phyloP scores from a whole-genome alignment of 2,797 vertebrate species.

The Hydrocynus forskahlii region DNA sequence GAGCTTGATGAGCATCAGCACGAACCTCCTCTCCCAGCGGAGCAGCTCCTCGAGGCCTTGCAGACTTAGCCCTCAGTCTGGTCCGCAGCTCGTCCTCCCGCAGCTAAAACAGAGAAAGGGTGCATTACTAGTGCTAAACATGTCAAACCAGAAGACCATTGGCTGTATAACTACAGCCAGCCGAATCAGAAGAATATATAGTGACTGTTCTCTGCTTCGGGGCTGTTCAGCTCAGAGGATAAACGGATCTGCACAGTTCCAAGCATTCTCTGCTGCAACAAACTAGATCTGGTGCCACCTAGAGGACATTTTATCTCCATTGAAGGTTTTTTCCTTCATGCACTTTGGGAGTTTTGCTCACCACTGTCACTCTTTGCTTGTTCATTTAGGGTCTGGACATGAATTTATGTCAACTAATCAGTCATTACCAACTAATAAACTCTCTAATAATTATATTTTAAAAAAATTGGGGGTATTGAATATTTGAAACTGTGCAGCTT shows the following conservation, averaged over 20 bases:
- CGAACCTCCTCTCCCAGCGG: constrained; percentile 33
- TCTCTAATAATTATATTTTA: not conserved
- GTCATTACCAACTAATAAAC: not conserved
- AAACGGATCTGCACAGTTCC: not conserved
- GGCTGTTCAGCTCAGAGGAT: too few species aligned
- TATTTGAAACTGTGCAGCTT: not conserved
- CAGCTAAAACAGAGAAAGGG: constrained; percentile 59
- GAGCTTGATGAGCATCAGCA: not conserved
- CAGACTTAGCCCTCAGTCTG: constrained; percentile 71
- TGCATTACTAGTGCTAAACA: not conserved
- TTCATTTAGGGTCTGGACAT: too few species aligned
- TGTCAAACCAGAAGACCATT: not conserved
- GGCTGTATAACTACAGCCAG: not conserved
- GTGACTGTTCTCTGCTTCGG: not conserved
- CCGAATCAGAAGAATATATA: not conserved
- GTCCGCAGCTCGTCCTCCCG: constrained; percentile 79
- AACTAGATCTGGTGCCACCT: too few species aligned
- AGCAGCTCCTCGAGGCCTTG: constrained; percentile 50
- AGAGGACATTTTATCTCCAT: too few species aligned
- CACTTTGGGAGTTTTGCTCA: too few species aligned
- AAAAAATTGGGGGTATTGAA: not conserved
- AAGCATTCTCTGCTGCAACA: too few species aligned
- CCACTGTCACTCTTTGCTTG: too few species aligned
- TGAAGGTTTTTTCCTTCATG: too few species aligned
- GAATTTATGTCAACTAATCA: not conserved